These are phyloP conservation scores for Tinamus guttatus DNA, from an alignment of 2,113 vertebrate genomes.

Conservation along the genomic window DNA sequence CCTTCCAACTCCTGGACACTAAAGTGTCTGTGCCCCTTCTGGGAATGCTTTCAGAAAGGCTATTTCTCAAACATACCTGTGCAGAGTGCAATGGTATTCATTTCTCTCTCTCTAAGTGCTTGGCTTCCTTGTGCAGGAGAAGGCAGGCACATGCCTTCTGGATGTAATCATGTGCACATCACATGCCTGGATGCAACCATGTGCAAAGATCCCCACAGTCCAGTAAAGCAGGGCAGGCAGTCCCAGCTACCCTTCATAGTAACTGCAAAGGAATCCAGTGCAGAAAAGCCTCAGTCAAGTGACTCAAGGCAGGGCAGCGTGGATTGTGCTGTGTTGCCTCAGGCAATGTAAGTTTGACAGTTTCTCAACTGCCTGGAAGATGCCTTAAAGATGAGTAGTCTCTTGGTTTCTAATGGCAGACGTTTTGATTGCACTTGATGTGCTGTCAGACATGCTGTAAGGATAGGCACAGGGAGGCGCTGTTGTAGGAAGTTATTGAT, in stretches of 20 bases:
- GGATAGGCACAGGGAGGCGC: no score
- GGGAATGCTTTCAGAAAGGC: not conserved
- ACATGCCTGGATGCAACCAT: rapidly evolving
- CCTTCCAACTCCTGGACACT: not conserved
- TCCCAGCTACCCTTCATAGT: not conserved
- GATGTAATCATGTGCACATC: not conserved
- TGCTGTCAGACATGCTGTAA: no score
- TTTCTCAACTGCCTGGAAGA: not conserved
- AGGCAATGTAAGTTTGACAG: not conserved
- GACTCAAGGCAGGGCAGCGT: not conserved
- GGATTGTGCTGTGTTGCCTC: not conserved
- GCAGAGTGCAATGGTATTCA: rapidly evolving
- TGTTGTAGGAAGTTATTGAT: not conserved
- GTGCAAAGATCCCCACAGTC: not conserved
- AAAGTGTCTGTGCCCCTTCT: not conserved
- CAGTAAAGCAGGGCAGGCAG: not conserved
- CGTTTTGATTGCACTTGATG: no score
- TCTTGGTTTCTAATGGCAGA: no score
- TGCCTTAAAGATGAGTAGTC: no score
- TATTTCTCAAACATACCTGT: not conserved
- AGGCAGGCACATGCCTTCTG: not conserved
- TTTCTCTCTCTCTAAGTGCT: not conserved
- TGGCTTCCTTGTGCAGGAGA: not conserved
- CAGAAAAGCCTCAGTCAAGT: not conserved
- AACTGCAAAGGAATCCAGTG: not conserved